A percentile compares a stretch with the other conserved stretches of the same genome.
phyloP scores from a whole-genome alignment of 2,888 invertebrate genomes.

The Acanthopleura granulata region DNA sequence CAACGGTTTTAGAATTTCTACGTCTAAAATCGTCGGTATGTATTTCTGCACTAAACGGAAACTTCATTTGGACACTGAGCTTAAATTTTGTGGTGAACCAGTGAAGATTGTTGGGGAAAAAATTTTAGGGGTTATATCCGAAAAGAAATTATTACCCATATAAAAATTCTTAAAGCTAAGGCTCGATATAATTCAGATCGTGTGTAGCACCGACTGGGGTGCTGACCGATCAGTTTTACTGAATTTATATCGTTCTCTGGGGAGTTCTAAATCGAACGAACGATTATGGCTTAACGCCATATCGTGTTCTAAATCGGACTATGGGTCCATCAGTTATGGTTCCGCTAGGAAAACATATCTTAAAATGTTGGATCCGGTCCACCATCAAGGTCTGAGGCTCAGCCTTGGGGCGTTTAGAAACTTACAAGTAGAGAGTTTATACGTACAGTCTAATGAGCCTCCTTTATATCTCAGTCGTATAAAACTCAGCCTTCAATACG shows the following conservation, averaged over 20 bases:
- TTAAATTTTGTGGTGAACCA: constrained; percentile 14
- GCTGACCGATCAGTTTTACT: constrained; percentile 24
- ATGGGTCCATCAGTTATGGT: background rate
- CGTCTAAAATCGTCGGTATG: constrained; percentile 27
- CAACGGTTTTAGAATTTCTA: constrained; percentile 23
- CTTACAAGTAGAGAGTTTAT: constrained; percentile 32
- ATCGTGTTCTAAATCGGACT: background rate
- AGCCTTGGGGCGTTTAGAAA: constrained; percentile 28
- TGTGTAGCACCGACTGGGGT: constrained; percentile 27
- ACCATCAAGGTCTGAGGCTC: constrained; percentile 31
- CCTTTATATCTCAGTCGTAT: constrained; percentile 8
- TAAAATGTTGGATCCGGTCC: constrained; percentile 29
- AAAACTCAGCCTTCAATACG: constrained; percentile 21
- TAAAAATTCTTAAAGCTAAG: constrained; percentile 19
- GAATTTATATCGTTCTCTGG: background rate
- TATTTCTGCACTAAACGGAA: constrained; percentile 22
- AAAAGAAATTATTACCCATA: constrained; percentile 29
- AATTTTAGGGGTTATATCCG: constrained; percentile 33
- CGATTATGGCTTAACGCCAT: no score
- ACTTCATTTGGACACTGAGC: constrained; percentile 26
- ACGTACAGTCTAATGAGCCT: constrained; percentile 27
- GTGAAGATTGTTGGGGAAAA: constrained; percentile 26
- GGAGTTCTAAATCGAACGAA: background rate
- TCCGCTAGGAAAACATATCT: constrained; percentile 30
- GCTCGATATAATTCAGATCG: constrained; percentile 22